Conservation (phyloP, 2,888 invertebrate species). For the Polydrusus pterygomalis region DNA sequence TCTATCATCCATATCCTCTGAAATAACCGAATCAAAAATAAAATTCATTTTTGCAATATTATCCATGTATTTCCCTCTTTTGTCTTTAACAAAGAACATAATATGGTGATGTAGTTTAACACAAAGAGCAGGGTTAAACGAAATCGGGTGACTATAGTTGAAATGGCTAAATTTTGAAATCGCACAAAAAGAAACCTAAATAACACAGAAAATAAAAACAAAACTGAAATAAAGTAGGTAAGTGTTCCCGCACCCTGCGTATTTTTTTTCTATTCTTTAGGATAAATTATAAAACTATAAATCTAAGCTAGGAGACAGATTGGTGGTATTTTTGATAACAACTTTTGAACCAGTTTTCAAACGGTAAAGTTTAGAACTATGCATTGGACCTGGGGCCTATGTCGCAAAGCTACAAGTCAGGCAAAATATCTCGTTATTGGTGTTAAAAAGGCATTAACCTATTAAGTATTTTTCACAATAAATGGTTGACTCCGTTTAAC, state of each 20-base stretch:
- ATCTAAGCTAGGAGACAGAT: constrained; percentile 21
- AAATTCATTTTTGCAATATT: constrained; percentile 6
- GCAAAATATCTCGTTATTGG: too few relatives aligned
- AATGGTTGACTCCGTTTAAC: too few relatives aligned
- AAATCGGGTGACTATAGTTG: constrained; percentile 3
- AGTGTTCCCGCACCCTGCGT: constrained; percentile 21
- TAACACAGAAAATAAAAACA: neutral
- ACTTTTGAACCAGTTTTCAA: neutral
- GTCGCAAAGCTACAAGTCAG: too few relatives aligned
- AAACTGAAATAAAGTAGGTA: constrained; percentile 2
- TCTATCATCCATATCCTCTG: too few relatives aligned
- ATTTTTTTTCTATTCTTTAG: constrained; percentile 17
- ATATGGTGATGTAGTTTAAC: constrained; percentile 29
- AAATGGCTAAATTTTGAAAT: constrained; percentile 6
- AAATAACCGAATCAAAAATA: neutral
- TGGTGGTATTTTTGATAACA: constrained; percentile 8
- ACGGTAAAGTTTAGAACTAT: too few relatives aligned
- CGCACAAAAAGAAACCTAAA: constrained; percentile 7
- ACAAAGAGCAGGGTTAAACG: constrained; percentile 18
- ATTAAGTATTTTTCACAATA: too few relatives aligned
- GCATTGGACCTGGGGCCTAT: too few relatives aligned
- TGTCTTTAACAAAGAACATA: constrained; percentile 24
- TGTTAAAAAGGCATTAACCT: too few relatives aligned
- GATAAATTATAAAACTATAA: constrained; percentile 25
- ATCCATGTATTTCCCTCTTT: constrained; percentile 31